Percentiles rank a stretch among this genome's conserved stretches.
phyloP scores from a whole-genome alignment of 1,140 invertebrate genomes.

The Heliconius hewitsoni region DNA sequence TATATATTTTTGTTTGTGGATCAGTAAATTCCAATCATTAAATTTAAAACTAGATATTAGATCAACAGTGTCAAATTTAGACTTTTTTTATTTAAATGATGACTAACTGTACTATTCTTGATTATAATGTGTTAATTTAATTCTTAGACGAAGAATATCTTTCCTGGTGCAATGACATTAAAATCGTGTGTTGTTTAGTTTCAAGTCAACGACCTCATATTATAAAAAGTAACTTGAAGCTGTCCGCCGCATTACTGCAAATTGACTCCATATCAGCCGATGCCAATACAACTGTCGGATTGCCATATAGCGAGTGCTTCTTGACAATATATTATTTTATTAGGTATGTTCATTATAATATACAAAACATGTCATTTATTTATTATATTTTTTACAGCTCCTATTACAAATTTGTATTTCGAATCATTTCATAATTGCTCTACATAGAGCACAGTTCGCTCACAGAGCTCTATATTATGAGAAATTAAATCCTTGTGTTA shows the following conservation, averaged over 20 bases:
- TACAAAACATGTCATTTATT: neutral
- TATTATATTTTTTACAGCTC: neutral
- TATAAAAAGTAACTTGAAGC: constrained; percentile 73
- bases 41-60: neutral
- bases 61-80: neutral
- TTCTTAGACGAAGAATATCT: constrained; percentile 36
- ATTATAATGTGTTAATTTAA: constrained; percentile 20
- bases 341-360: neutral
- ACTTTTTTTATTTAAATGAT: neutral
- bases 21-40: too few species aligned
- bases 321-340: constrained; percentile 33
- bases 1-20: too few species aligned
- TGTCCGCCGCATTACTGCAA: constrained; percentile 67
- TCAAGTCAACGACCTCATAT: constrained; percentile 61
- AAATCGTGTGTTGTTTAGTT: constrained; percentile 59
- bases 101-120: constrained; percentile 1
- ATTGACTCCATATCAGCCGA: constrained; percentile 69
- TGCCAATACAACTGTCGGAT: constrained; percentile 38
- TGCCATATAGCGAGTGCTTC: constrained; percentile 25
- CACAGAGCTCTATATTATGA: constrained; percentile 20
- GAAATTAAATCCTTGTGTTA: constrained; percentile 38
- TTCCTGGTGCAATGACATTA: constrained; percentile 64
- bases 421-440: neutral
- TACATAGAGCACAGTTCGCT: neutral
- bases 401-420: too few species aligned